Evolutionary conservation across 2,113 vertebrate species (phyloP), one percentile per base, ranked within the genome.

Genomic region (Hirundichthys speculiger): DNA sequence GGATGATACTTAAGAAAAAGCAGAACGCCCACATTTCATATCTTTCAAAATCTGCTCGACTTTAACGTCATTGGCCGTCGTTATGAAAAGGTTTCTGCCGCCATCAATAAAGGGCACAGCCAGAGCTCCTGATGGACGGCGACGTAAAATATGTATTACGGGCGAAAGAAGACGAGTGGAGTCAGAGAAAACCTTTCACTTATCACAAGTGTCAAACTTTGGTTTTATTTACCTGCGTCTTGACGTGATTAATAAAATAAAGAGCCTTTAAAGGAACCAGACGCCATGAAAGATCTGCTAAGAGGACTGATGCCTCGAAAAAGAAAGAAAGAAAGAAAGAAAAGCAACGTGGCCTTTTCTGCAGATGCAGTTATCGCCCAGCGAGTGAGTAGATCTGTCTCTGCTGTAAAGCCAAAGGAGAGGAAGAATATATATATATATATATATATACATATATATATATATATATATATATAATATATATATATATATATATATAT

Each of bases 311-410:
- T 41, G 55, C 40, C 75, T 73, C 13, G 15, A n/a, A n/a, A n/a
- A n/a, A n/a, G n/a, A n/a, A n/a, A n/a, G n/a, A n/a, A n/a, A n/a
- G n/a, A n/a, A n/a, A n/a, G n/a, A 64, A 80, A 52, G 64, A 78
- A 55, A 41, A 53, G 21, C 47, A 34, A 19, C 0, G 16, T 70
- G 79, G 75, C 73, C 68, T 86, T 83, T 79, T 69, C 58, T 20
- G 69, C 38, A 67, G 47, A 59, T 2, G 11, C 72, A 72, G 49
- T 77, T 71, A 77, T 74, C 42, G 25, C 63, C 65, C 34, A 21
- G 19, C 67, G 66, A 75, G 16, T 45, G 50, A 71, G 43, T 15
- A 47, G 19, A 30, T 53, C 52, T 63, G 34, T 43, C 41, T 34
- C 8, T 50, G 30, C 20, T 42, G 22, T 22, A 19, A 48, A 43